These are phyloP conservation scores for Phorcus lineatus DNA, from an alignment of 2,888 invertebrate species.

Conservation along the genomic window DNA sequence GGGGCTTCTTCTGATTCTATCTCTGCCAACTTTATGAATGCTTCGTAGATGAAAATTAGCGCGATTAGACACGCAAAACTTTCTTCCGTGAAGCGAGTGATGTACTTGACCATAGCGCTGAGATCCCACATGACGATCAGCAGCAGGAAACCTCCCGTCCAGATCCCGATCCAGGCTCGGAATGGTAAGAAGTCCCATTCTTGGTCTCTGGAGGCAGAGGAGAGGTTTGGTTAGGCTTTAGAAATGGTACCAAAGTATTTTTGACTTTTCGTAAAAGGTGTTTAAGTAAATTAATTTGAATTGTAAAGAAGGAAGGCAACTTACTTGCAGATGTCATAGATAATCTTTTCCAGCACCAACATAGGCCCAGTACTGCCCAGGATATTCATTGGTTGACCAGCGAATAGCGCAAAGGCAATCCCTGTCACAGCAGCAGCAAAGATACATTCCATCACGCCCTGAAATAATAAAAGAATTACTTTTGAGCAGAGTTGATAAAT, in stretches of 20 bases:
- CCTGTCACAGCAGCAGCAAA: conserved; percentile 75
- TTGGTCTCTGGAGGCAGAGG: conserved; percentile 56
- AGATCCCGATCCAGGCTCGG: conserved; percentile 96
- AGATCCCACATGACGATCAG: conserved; percentile 94
- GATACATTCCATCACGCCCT: conserved; percentile 78
- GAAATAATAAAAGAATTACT: conserved; percentile 23
- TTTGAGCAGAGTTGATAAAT: too few species aligned
- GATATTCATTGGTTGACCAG: conserved; percentile 77
- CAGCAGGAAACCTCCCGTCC: conserved; percentile 91
- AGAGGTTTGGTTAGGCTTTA: neutral
- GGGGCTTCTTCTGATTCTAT: conserved; percentile 43
- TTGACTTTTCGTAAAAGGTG: too few species aligned
- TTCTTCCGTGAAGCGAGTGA: conserved; percentile 98
- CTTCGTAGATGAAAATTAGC: conserved; percentile 98
- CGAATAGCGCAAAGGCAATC: conserved; percentile 71
- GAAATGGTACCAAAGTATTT: neutral
- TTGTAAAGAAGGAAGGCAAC: conserved; percentile 51
- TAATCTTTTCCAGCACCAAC: conserved; percentile 84
- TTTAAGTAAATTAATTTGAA: too few species aligned
- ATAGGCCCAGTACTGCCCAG: conserved; percentile 76
- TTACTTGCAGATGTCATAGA: conserved; percentile 92
- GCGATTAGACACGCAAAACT: conserved; percentile 98
- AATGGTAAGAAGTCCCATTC: conserved; percentile 95
- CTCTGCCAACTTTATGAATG: conserved; percentile 93
- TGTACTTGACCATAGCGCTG: conserved; percentile 96